Evolutionary conservation across 2,113 vertebrate species (phyloP), one percentile per base, ranked within the genome.

Genomic region (Vidua chalybeata): DNA sequence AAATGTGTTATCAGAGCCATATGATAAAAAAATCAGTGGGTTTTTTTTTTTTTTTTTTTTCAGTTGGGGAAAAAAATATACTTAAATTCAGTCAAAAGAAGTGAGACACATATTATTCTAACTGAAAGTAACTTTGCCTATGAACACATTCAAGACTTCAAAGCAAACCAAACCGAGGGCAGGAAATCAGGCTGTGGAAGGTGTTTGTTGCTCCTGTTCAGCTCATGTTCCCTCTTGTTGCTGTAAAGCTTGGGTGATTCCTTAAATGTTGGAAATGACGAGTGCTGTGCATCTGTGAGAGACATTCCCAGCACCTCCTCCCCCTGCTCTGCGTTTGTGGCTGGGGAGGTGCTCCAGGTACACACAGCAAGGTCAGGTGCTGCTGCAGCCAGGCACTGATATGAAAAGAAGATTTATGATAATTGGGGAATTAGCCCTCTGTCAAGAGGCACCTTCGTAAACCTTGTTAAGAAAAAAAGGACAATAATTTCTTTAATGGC

Each of bases 221-320:
- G 68, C 76, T 92, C 56, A 0, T 90, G 90, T 94, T 96, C 62
- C 76, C 88, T 67, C 80, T 93, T 74, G 85, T 81, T 52, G 56
- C 68, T 72, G 96, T 41, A 30, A 93, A 96, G 91, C 87, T 96
- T 64, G 91, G 91, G 18, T 95, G 95, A 64, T 30, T 93, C 92
- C 68, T 75, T 64, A 77, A 93, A 56, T 2, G 83, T 62, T 41
- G 24, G 76, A 92, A 45, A 61, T 79, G 79, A 94, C 76, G 93
- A 86, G 62, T 7, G 26, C 45, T 26, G 87, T n/a, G 87, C 49
- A 15, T 66, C 35, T 63, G 75, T 11, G 61, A 55, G 41, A 78
- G 75, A 9, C 61, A 15, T 5, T 24, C 41, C 22, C 54, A 23
- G 56, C 69, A 33, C 16, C 71, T 43, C 71, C 21, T 92, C 63